phyloP scores from a whole-genome alignment of 2,113 vertebrate genomes.

The Ovis aries region DNA sequence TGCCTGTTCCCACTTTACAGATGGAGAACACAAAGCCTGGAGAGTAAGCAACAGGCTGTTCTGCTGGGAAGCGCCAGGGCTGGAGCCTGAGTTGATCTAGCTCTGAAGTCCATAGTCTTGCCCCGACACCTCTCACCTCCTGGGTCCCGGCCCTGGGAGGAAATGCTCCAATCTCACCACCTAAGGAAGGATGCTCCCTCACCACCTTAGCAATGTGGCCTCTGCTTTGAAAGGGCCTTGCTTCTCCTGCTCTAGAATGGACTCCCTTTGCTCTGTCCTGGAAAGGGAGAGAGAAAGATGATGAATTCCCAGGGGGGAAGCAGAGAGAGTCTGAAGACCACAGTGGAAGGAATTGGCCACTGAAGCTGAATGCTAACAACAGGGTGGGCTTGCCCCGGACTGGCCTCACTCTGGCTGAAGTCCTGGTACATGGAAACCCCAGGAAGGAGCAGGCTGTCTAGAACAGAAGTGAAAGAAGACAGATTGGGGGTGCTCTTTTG shows the following conservation, averaged over 20 bases:
- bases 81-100: neutral
- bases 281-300: neutral
- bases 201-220: neutral
- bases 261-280: neutral
- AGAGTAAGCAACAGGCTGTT: neutral
- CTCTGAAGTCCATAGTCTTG: neutral
- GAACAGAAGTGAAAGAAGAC: neutral
- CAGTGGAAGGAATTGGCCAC: neutral
- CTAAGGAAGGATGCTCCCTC: neutral
- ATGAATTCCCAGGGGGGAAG: neutral
- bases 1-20: neutral
- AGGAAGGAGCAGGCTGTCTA: neutral
- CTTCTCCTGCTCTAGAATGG: neutral
- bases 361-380: neutral
- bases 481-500: neutral
- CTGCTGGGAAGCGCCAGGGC: neutral
- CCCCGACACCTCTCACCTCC: neutral
- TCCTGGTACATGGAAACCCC: neutral
- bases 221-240: neutral
- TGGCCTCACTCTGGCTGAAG: neutral
- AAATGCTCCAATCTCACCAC: neutral
- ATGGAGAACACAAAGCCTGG: neutral
- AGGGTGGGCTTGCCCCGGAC: neutral
- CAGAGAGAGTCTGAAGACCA: neutral
- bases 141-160: neutral